Evolutionary conservation across 2,113 vertebrate species (phyloP).

Genomic region (Gracilinanus agilis): DNA sequence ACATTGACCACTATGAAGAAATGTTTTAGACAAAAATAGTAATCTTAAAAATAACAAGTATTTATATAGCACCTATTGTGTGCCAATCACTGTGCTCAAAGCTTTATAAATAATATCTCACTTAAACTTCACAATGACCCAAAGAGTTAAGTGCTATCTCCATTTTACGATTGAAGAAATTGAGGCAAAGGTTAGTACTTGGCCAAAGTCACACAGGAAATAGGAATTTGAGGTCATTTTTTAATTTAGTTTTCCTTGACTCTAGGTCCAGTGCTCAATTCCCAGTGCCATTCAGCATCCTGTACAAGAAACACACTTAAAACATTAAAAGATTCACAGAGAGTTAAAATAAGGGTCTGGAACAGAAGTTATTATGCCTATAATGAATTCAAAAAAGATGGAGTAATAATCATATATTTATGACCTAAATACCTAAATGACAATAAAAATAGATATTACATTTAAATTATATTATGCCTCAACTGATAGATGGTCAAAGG

Average conservation of each 20-base stretch:
- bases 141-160: neutral
- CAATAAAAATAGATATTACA: neutral
- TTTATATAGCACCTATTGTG: neutral
- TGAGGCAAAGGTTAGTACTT: neutral
- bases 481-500: too few relatives aligned
- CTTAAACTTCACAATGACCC: neutral
- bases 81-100: neutral
- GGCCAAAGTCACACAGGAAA: neutral
- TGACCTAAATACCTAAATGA: neutral
- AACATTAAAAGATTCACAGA: neutral
- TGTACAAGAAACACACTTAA: neutral
- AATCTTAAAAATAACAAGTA: neutral
- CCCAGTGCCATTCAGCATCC: neutral
- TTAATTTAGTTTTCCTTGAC: neutral
- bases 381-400: neutral
- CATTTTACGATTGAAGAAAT: neutral
- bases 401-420: neutral
- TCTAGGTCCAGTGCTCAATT: neutral
- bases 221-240: neutral
- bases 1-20: neutral
- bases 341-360: neutral
- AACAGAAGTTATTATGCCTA: neutral
- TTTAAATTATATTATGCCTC: neutral
- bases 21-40: neutral
- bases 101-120: neutral